phyloP scores from a whole-genome alignment of 2,797 vertebrate species.

The Prunella strophiata region DNA sequence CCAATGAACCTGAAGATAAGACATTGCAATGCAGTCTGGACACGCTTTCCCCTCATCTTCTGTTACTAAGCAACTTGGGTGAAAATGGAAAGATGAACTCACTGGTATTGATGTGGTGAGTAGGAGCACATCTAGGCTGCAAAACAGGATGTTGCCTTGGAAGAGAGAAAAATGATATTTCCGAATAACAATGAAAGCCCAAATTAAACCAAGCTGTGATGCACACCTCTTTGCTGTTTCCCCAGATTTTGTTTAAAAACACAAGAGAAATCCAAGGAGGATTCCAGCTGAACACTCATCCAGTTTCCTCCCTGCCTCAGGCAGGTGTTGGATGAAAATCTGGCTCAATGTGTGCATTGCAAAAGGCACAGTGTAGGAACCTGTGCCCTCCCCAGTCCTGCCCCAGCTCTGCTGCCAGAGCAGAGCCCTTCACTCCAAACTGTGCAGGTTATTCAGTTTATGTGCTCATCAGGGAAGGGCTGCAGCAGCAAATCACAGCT shows the following conservation, averaged over 20 bases:
- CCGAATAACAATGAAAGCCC: neutral
- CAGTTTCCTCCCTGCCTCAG: neutral
- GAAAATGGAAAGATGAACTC: conserved; percentile 58
- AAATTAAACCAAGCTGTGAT: neutral
- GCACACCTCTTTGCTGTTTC: neutral
- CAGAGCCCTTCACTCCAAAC: neutral
- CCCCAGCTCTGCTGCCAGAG: neutral
- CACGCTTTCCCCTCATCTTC: conserved; percentile 49
- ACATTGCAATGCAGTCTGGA: conserved; percentile 1
- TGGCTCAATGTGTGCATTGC: neutral
- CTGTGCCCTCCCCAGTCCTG: neutral
- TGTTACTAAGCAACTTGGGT: conserved; percentile 64
- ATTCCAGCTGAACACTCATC: neutral
- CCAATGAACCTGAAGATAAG: conserved; percentile 40
- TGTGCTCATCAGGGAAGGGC: neutral
- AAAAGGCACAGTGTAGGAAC: neutral
- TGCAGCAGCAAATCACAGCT: conserved; percentile 8
- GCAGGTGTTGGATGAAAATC: neutral
- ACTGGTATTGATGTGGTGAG: conserved; percentile 51
- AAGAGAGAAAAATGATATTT: conserved; percentile 7
- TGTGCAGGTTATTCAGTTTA: neutral
- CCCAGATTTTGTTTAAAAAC: neutral
- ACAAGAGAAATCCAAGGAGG: neutral
- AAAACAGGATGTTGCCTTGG: conserved; percentile 19
- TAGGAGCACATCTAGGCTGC: conserved; percentile 36